A percentile compares a stretch with the other conserved stretches of the same genome.
These are phyloP conservation scores for Hecatera dysodea DNA, from an alignment of 2,888 invertebrate genomes.

Conservation along the genomic window DNA sequence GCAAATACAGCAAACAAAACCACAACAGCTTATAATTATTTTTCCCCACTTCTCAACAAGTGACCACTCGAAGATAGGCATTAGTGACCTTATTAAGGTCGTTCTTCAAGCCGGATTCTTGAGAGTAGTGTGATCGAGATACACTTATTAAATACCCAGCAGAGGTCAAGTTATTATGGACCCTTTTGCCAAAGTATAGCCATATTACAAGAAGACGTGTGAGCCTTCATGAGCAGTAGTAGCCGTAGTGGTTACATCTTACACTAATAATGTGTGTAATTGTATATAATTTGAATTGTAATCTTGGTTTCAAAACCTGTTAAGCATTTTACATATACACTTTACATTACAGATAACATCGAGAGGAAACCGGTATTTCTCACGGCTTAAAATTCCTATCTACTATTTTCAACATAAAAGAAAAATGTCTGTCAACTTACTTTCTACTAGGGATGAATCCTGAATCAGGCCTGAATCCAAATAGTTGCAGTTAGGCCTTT, in stretches of 20 bases:
- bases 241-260: background rate
- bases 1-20: background rate
- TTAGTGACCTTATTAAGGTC: conserved; percentile 14
- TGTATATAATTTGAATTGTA: background rate
- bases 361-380: too few species aligned
- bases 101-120: conserved; percentile 5
- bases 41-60: conserved; percentile 18
- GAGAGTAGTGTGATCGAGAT: conserved; percentile 11
- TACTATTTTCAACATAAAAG: too few species aligned
- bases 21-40: conserved; percentile 3
- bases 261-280: too few species aligned
- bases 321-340: too few species aligned
- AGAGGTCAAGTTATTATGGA: conserved; percentile 7
- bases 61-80: conserved; percentile 21
- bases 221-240: background rate
- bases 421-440: too few species aligned
- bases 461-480: too few species aligned
- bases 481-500: too few species aligned
- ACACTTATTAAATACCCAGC: conserved; percentile 23
- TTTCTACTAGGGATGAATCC: too few species aligned
- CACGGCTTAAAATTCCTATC: too few species aligned
- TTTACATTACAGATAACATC: too few species aligned
- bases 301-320: too few species aligned
- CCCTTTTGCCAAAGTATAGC: background rate
- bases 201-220: background rate